These are phyloP conservation scores for Eriocheir sinensis DNA, from an alignment of 1,140 invertebrate species.

Conservation along the genomic window DNA sequence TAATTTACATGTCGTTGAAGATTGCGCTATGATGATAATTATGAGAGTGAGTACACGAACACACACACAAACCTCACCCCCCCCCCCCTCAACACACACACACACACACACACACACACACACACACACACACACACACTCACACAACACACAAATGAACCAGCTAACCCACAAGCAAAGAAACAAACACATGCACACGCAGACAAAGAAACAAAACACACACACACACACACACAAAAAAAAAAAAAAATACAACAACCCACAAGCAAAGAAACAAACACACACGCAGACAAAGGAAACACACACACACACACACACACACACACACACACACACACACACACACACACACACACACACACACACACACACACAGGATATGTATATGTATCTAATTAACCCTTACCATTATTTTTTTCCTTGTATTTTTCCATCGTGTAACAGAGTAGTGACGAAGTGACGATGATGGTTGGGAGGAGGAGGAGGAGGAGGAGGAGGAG, in stretches of 20 bases:
- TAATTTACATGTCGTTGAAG: no score
- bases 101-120: conserved; percentile 1
- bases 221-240: no score
- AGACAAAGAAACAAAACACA: no score
- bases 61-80: neutral
- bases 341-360: neutral
- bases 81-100: neutral
- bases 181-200: no score
- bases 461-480: no score
- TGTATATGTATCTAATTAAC: neutral
- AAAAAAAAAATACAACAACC: neutral
- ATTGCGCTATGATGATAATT: no score
- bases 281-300: no score
- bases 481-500: no score
- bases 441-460: no score
- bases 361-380: neutral
- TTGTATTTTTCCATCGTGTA: neutral
- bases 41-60: no score
- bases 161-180: no score
- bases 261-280: conserved; percentile 29
- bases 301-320: conserved; percentile 36
- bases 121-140: neutral
- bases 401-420: neutral
- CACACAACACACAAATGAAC: no score
- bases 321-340: conserved; percentile 9